These are phyloP conservation scores for Styela clava DNA, from an alignment of 23 tunicate genomes.

Conservation along the genomic window DNA sequence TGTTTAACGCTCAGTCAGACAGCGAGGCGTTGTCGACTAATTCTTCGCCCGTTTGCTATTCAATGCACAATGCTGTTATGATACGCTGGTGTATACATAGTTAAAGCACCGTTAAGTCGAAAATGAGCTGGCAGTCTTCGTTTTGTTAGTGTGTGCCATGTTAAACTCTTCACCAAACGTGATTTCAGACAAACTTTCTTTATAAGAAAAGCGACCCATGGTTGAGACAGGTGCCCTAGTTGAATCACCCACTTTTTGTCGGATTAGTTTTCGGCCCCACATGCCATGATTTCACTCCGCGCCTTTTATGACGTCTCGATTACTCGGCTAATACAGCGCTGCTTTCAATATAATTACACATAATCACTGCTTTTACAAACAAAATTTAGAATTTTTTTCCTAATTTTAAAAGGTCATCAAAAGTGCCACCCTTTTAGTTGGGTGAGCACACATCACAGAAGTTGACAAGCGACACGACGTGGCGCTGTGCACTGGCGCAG, in stretches of 20 bases:
- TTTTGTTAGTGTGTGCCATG: too few species aligned
- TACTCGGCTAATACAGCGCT: too few species aligned
- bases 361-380: too few species aligned
- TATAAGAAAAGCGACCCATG: too few species aligned
- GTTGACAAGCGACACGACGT: not conserved
- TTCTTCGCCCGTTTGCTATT: not conserved
- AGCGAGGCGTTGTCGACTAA: constrained; percentile 7
- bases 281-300: too few species aligned
- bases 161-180: too few species aligned
- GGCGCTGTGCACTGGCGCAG: not conserved
- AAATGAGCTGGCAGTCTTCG: not conserved
- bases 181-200: too few species aligned
- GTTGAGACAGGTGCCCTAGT: too few species aligned
- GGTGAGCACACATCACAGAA: not conserved
- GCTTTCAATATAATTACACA: too few species aligned
- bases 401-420: not conserved
- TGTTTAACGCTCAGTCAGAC: not conserved
- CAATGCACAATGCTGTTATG: constrained; percentile 2
- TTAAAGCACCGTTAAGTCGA: constrained; percentile 9
- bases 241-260: too few species aligned
- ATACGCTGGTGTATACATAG: constrained; percentile 11
- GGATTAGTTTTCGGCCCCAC: too few species aligned
- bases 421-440: not conserved
- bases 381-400: not conserved
- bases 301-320: too few species aligned